Evolutionary conservation across 2,888 invertebrate genomes (phyloP).

Genomic region (Anagyrus pseudococci): DNA sequence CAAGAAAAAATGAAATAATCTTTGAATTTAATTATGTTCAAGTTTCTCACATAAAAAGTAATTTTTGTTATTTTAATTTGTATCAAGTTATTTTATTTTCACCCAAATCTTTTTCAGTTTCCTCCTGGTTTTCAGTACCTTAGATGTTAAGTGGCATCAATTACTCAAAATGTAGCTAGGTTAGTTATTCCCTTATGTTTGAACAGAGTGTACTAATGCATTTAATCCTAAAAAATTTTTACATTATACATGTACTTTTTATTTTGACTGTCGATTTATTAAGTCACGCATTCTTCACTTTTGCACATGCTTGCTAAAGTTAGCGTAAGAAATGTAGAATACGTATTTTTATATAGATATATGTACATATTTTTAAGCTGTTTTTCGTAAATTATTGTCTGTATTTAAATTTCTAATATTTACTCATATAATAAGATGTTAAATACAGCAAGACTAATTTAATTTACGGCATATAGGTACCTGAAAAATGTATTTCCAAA

Average conservation of each 20-base stretch:
- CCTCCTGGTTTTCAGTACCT: conserved; percentile 50
- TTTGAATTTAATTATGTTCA: conserved; percentile 9
- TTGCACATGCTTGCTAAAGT: conserved; percentile 32
- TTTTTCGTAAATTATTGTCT: conserved; percentile 3
- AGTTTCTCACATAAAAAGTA: conserved; percentile 13
- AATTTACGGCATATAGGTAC: conserved; percentile 67
- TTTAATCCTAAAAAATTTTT: conserved; percentile 9
- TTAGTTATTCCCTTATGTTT: conserved; percentile 43
- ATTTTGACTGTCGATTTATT: conserved; percentile 22
- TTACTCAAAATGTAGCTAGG: conserved; percentile 49
- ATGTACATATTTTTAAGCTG: conserved; percentile 4
- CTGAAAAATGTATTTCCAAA: conserved; percentile 90
- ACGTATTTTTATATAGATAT: conserved; percentile 18
- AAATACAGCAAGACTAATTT: conserved; percentile 1
- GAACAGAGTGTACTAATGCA: conserved; percentile 13
- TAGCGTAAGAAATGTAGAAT: conserved; percentile 17
- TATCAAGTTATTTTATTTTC: conserved; percentile 41
- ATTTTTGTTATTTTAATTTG: conserved; percentile 21
- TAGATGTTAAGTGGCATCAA: conserved; percentile 49
- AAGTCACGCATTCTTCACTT: conserved; percentile 36
- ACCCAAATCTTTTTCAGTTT: conserved; percentile 52
- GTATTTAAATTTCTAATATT: conserved; percentile 8
- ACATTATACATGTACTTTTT: conserved; percentile 11
- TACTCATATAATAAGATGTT: conserved; percentile 5
- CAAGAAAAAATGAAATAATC: conserved; percentile 5